These are phyloP conservation scores for Limnephilus marmoratus DNA, from an alignment of 2,888 invertebrate genomes.

Conservation along the genomic window DNA sequence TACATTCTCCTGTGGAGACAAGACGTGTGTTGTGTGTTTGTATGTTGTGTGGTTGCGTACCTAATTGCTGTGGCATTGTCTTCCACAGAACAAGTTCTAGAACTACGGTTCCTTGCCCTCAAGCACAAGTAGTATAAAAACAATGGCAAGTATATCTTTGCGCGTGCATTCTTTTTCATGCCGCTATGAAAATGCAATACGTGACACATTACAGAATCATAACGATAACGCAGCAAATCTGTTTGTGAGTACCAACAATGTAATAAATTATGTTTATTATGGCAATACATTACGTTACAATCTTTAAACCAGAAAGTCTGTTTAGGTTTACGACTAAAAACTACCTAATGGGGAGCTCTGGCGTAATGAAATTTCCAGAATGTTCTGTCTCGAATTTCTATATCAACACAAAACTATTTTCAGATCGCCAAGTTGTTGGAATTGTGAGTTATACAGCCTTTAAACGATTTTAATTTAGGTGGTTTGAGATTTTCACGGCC, in stretches of 20 bases:
- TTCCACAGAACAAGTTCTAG: constrained; percentile 22
- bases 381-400: neutral
- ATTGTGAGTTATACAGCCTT: neutral
- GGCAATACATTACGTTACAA: too few relatives aligned
- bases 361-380: neutral
- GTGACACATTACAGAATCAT: neutral
- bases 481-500: too few relatives aligned
- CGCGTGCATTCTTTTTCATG: neutral
- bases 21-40: neutral
- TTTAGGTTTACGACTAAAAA: too few relatives aligned
- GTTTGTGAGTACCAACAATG: neutral
- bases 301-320: too few relatives aligned
- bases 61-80: constrained; percentile 17
- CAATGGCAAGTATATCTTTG: constrained; percentile 7
- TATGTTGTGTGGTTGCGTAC: neutral
- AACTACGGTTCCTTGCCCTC: constrained; percentile 13
- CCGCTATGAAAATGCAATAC: neutral
- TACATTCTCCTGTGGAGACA: neutral
- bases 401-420: neutral
- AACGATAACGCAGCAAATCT: neutral
- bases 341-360: neutral
- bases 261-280: too few relatives aligned
- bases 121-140: neutral
- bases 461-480: neutral
- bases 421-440: neutral